Conservation (phyloP, 2,113 vertebrate genomes). For the Toxotes jaculatrix region DNA sequence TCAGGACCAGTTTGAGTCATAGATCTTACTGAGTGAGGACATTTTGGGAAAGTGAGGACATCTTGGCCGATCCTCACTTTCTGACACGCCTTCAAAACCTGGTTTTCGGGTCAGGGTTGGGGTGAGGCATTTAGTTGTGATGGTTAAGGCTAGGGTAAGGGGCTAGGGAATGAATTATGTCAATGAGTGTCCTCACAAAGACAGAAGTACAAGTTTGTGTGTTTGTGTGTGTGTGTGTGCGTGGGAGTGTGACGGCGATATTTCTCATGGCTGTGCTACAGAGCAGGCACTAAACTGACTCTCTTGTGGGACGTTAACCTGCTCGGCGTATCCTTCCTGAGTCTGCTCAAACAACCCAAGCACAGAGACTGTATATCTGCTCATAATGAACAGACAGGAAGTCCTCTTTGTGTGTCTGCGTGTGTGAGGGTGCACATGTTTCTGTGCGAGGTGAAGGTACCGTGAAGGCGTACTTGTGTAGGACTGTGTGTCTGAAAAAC, state of each 20-base stretch:
- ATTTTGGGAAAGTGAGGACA: too few relatives aligned
- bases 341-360: slow-evolving; percentile 55
- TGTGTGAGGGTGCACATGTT: background rate
- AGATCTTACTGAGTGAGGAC: too few relatives aligned
- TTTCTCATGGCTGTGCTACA: slow-evolving; percentile 71
- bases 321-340: slow-evolving; percentile 74
- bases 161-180: too few relatives aligned
- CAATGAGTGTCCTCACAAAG: too few relatives aligned
- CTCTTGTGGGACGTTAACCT: slow-evolving; percentile 77
- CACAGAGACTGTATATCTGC: slow-evolving; percentile 57
- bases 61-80: too few relatives aligned
- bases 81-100: too few relatives aligned
- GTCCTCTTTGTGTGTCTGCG: slow-evolving; percentile 11
- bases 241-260: slow-evolving; percentile 56
- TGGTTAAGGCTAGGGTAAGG: too few relatives aligned
- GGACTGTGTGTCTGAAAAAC: background rate
- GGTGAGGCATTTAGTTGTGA: too few relatives aligned
- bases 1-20: too few relatives aligned
- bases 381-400: slow-evolving; percentile 71
- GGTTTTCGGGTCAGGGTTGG: too few relatives aligned
- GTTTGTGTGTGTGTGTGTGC: slow-evolving; percentile 23
- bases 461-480: background rate
- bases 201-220: too few relatives aligned
- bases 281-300: slow-evolving; percentile 33
- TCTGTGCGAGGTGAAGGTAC: background rate